Base-by-base conservation (phyloP, 2,113 vertebrate species). In the Vulpes vulpes region DNA sequence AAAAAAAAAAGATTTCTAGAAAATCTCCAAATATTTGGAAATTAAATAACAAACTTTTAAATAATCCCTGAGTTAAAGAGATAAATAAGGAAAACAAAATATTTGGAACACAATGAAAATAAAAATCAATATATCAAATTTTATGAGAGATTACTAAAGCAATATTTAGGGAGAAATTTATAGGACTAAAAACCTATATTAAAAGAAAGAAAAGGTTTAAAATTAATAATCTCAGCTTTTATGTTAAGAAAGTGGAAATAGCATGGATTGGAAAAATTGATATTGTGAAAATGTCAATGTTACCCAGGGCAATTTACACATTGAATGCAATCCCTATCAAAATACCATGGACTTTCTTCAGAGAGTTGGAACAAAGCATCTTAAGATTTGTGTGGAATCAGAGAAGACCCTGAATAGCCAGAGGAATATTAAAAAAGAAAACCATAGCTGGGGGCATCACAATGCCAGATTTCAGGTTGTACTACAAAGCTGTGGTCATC, bases 11-110 rank as follows among this genome's bases (percentile, higher is more conserved):
- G 27, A 35, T 81, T 73, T 86, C 19, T 92, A 4, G 19, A 78
- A 94, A 79, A 79, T 51, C 27, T 60, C 23, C 17, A 91, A 94
- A 79, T 91, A 93, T n/a, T 89, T 95, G 53, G 43, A 88, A 76
- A 92, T 20, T 30, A 79, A 87, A 49, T 78, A 60, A 78, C 12
- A 93, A 81, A 49, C 4, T n/a, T 96, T 92, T 74, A 78, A 89
- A 76, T 78, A 83, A 87, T 38, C 22, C 27, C 20, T 19, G 27
- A 78, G 30, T 53, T 83, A 65, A 65, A 83, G 35, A 74, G 17
- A 57, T 49, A 89, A 74, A 57, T 0, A 81, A 10, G 14, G 25
- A 64, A 94, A 95, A 84, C 3, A 93, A 97, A 92, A 23, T 51
- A 51, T 71, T 89, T 92, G 22, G 73, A 87, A 62, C 0, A 57